These are phyloP conservation scores for Zoanthus sansibaricus DNA, from an alignment of 92 coral and sea anemone genomes.

Conservation along the genomic window DNA sequence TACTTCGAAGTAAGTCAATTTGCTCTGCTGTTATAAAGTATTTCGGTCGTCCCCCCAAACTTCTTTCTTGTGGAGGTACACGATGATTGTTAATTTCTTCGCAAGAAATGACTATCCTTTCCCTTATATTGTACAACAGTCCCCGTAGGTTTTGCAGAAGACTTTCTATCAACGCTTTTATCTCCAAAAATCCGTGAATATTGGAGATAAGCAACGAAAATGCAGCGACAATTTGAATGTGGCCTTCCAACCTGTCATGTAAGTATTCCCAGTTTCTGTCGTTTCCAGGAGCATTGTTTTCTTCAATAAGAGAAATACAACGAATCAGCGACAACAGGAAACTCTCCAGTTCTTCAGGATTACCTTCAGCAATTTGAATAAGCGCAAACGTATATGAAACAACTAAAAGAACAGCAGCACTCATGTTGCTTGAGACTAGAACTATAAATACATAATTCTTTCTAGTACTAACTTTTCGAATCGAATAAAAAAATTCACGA, in stretches of 20 bases:
- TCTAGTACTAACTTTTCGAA: not conserved
- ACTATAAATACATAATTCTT: not conserved
- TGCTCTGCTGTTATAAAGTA: constrained; percentile 53
- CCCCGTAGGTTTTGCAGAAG: constrained; percentile 13
- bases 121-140: constrained; percentile 19
- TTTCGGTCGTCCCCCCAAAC: constrained; percentile 57
- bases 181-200: constrained; percentile 44
- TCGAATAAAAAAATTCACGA: not conserved
- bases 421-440: constrained; percentile 10
- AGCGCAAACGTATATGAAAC: constrained; percentile 6
- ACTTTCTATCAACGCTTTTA: constrained; percentile 45
- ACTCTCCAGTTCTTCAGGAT: constrained; percentile 38
- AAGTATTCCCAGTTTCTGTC: constrained; percentile 12
- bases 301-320: constrained; percentile 22
- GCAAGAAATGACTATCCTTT: constrained; percentile 19
- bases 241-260: constrained; percentile 30
- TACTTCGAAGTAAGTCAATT: constrained; percentile 58
- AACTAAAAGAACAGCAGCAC: constrained; percentile 11
- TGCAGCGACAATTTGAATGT: constrained; percentile 43
- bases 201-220: constrained; percentile 34
- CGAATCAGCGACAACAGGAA: constrained; percentile 27
- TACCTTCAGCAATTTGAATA: constrained; percentile 12
- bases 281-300: constrained; percentile 11
- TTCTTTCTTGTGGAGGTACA: constrained; percentile 49
- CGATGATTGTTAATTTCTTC: constrained; percentile 15